These are phyloP conservation scores for Caenorhabditis parvicauda DNA, from an alignment of 2,888 invertebrate species.

Conservation along the genomic window DNA sequence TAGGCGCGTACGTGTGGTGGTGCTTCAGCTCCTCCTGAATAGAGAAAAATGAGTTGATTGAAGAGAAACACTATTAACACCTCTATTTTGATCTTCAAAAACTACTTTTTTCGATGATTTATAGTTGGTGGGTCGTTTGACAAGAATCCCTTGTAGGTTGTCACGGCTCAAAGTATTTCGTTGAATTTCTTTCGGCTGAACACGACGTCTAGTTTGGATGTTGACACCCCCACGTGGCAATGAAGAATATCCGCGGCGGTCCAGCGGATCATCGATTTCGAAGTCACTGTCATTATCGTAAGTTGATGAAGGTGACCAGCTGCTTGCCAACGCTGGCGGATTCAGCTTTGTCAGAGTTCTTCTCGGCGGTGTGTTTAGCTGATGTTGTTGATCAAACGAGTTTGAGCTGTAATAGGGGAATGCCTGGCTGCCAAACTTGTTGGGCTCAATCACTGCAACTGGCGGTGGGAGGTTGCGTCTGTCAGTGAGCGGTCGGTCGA, in stretches of 20 bases:
- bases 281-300: conserved; percentile 32
- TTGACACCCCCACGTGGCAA: conserved; percentile 10
- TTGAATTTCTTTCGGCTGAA: too few relatives aligned
- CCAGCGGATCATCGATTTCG: conserved; percentile 18
- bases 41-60: not conserved
- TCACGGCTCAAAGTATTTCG: conserved; percentile 20
- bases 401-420: conserved; percentile 11
- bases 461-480: conserved; percentile 27
- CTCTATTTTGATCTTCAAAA: conserved; percentile 27
- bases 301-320: conserved; percentile 1
- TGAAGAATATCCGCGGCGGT: conserved; percentile 11
- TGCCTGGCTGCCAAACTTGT: too few relatives aligned
- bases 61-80: conserved; percentile 8
- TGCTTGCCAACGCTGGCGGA: too few relatives aligned
- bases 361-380: too few relatives aligned
- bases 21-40: conserved; percentile 33
- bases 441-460: conserved; percentile 30
- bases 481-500: conserved; percentile 17
- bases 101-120: conserved; percentile 29
- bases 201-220: not conserved
- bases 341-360: too few relatives aligned
- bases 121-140: conserved; percentile 12
- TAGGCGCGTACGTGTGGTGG: conserved; percentile 50
- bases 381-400: too few relatives aligned
- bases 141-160: conserved; percentile 25